Conservation (phyloP, 2,113 vertebrate species). For the Echinops telfairi region DNA sequence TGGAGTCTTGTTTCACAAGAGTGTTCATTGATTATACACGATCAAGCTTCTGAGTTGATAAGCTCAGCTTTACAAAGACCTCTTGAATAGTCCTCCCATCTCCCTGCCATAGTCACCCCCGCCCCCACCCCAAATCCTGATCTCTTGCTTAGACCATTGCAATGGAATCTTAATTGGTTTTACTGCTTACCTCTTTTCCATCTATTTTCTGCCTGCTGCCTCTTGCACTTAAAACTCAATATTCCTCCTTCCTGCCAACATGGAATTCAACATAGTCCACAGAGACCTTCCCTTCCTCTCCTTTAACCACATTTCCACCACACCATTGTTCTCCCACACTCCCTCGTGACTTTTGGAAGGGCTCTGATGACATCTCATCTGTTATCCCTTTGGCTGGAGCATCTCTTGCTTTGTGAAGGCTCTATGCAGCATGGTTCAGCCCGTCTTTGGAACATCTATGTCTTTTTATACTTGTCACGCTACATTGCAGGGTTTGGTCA, state of each 20-base stretch:
- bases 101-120: no score
- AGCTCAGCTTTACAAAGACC: not conserved
- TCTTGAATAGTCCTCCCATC: not conserved
- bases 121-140: no score
- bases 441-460: not conserved
- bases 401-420: not conserved
- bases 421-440: not conserved
- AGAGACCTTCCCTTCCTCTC: not conserved
- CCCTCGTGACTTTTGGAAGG: not conserved
- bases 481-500: not conserved
- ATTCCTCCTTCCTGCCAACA: not conserved
- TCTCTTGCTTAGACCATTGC: no score
- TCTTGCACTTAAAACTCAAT: not conserved
- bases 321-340: not conserved
- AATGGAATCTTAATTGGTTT: not conserved
- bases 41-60: not conserved
- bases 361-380: not conserved
- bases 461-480: not conserved
- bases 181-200: not conserved
- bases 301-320: not conserved
- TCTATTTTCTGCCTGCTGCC: not conserved
- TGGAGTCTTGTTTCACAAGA: not conserved
- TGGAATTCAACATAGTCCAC: not conserved
- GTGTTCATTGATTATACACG: not conserved
- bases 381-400: not conserved